A percentile compares a stretch with the other conserved stretches of the same genome.
Evolutionary conservation across 2,888 invertebrate species (phyloP).

Genomic region (Galerucella nymphaeae): DNA sequence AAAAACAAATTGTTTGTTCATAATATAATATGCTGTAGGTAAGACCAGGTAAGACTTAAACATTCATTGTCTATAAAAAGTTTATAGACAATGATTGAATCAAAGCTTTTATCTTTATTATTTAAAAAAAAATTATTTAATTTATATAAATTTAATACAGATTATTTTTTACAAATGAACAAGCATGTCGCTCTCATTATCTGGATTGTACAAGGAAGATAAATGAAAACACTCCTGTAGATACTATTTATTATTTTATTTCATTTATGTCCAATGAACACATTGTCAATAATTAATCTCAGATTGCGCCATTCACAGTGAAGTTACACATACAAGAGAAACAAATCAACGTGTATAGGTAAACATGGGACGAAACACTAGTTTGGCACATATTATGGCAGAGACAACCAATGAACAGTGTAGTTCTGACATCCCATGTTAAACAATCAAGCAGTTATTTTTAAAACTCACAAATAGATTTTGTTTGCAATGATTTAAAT

Average conservation of each 20-base stretch:
- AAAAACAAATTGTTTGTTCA: too few species aligned
- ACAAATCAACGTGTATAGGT: background rate
- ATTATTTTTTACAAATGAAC: too few species aligned
- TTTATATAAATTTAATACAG: too few species aligned
- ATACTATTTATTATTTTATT: conserved; percentile 59
- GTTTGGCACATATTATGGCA: conserved; percentile 41
- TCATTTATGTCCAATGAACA: conserved; percentile 65
- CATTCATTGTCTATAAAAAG: too few species aligned
- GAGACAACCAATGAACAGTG: background rate
- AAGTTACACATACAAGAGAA: background rate
- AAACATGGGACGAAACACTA: conserved; percentile 19
- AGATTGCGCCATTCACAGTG: conserved; percentile 62
- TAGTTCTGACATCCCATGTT: background rate
- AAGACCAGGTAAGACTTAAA: too few species aligned
- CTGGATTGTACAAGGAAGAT: background rate
- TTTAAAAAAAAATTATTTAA: too few species aligned
- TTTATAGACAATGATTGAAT: too few species aligned
- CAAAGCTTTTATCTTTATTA: too few species aligned
- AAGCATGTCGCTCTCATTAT: too few species aligned
- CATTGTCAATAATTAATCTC: conserved; percentile 63
- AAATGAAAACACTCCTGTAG: background rate
- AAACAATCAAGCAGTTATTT: background rate
- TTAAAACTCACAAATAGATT: background rate
- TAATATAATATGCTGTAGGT: too few species aligned
- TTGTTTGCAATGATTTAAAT: too few species aligned